These are phyloP conservation scores for Mactra quadrangularis DNA, from an alignment of 1,140 invertebrate genomes.

Conservation along the genomic window DNA sequence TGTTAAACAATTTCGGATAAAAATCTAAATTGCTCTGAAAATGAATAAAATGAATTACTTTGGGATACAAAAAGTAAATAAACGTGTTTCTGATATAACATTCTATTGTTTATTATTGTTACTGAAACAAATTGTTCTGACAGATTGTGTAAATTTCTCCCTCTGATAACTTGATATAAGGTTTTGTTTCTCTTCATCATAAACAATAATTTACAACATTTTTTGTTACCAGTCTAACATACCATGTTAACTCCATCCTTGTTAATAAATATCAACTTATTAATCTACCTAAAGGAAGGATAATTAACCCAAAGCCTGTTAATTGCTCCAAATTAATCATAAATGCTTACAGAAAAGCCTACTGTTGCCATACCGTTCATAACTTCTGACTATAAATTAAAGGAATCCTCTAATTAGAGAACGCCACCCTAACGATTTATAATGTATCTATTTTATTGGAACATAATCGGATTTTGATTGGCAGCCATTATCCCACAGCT, in stretches of 20 bases:
- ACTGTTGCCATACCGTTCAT: conserved; percentile 23
- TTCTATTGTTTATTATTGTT: no score
- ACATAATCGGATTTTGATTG: conserved; percentile 42
- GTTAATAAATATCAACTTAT: conserved; percentile 34
- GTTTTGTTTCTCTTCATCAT: no score
- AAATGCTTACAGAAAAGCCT: conserved; percentile 28
- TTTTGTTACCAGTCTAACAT: conserved; percentile 15
- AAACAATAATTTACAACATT: background rate
- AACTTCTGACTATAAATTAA: conserved; percentile 1
- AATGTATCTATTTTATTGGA: conserved; percentile 50
- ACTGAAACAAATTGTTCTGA: no score
- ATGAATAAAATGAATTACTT: no score
- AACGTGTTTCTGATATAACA: no score
- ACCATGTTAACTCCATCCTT: conserved; percentile 5
- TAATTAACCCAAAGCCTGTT: conserved; percentile 38
- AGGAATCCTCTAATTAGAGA: conserved; percentile 31
- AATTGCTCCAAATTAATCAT: conserved; percentile 27
- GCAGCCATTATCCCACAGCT: conserved; percentile 30
- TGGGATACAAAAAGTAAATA: no score
- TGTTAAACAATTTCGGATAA: no score
- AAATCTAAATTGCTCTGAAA: no score
- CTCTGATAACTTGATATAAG: no score
- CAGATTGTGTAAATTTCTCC: no score
- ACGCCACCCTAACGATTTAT: conserved; percentile 23
- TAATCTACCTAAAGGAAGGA: conserved; percentile 33